A percentile compares a stretch with the other conserved stretches of the same genome.
phyloP scores from a whole-genome alignment of 2,113 vertebrate genomes.

The Numenius arquata region DNA sequence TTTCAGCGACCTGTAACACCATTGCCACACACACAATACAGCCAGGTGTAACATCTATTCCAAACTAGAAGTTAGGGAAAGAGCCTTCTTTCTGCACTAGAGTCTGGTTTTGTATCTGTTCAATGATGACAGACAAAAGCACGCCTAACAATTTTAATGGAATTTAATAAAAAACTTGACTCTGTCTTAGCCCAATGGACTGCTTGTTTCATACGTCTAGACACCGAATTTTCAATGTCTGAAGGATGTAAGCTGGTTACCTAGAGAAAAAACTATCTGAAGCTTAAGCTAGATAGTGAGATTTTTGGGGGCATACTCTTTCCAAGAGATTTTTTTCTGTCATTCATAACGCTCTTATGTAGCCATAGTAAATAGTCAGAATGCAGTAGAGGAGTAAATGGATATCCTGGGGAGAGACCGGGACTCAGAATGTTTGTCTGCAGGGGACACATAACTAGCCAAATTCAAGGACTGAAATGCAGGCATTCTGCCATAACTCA shows the following conservation, averaged over 20 bases:
- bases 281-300: not conserved
- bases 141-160: not conserved
- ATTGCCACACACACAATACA: accelerated
- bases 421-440: not conserved
- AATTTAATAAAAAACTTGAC: not conserved
- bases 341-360: not conserved
- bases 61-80: not conserved
- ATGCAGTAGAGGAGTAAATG: not conserved
- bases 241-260: not conserved
- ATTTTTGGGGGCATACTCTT: not conserved
- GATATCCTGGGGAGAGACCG: not conserved
- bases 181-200: not conserved
- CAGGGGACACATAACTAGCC: not conserved
- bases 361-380: not conserved
- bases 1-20: not conserved
- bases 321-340: not conserved
- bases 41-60: not conserved
- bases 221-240: not conserved
- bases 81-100: not conserved
- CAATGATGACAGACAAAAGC: not conserved
- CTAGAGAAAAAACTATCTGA: not conserved
- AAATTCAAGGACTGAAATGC: slow-evolving; percentile 15
- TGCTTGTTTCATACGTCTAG: not conserved
- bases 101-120: not conserved
- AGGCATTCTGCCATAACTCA: slow-evolving; percentile 37